Base-by-base conservation (phyloP, 2,113 vertebrate genomes). In the Symphodus melops region DNA sequence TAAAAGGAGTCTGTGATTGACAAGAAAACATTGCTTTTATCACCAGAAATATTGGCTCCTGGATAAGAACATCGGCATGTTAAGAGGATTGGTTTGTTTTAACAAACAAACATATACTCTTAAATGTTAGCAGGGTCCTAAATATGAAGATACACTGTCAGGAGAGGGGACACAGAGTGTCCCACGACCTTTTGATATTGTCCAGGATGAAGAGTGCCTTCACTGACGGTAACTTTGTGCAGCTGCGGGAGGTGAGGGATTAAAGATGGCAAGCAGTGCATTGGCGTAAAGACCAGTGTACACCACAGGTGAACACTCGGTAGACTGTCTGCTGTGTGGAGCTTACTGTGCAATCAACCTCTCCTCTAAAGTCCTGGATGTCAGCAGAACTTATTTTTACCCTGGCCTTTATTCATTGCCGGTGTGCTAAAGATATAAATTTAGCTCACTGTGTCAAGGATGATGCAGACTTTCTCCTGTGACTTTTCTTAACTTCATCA, bases 301-400 rank as follows among this genome's bases (percentile, higher is more conserved):
- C 72, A 55, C 61, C 49, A 66, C 67, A 79, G 55, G 72, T 71
- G 75, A 68, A n/a, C 72, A 21, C 39, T n/a, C n/a, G 1, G 25
- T 41, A 17, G 41, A 53, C 62, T 17, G 56, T 57, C 25, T 33
- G 20, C 59, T 56, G 2, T 52, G 68, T n/a, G 61, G 57, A 60
- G 51, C 72, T 77, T 13, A 42, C 37, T 36, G 53, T 74, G 82
- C 65, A 60, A 59, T 69, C 66, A 77, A 16, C 52, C 78, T 81
- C 78, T 70, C 60, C 53, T 62, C 64, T 48, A 42, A 58, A 74
- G 75, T 73, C 65, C 53, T 73, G 54, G 68, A 46, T 66, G 76
- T 90, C 81, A 81, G 88, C 81, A 68, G 49, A 73, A 73, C 82
- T n/a, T 82, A 86, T 90, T 90, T 85, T 83, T 81, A 88, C 53